Percentiles rank a stretch among this genome's conserved stretches.
Conservation (phyloP, 2,888 invertebrate species). For the Alloscopus bannaensis region DNA sequence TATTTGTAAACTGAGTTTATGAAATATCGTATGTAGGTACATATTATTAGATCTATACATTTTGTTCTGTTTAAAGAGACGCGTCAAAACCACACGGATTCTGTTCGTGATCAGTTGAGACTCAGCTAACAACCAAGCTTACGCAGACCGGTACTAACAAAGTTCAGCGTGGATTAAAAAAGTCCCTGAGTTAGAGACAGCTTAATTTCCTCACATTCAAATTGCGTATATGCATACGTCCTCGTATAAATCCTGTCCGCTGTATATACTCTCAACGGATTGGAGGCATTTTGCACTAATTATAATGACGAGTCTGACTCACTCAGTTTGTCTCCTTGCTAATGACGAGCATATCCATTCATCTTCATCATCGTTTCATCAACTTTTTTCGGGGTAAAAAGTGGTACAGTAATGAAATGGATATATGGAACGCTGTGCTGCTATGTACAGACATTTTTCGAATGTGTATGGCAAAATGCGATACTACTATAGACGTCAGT, state of each 20-base stretch:
- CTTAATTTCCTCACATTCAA: neutral
- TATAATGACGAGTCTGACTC: constrained; percentile 57
- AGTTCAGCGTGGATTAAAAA: constrained; percentile 54
- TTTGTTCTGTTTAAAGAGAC: no score
- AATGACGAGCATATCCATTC: constrained; percentile 52
- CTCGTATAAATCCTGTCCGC: neutral
- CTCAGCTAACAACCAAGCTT: no score
- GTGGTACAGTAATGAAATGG: constrained; percentile 6
- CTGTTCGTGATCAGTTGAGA: constrained; percentile 3
- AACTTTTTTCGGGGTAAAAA: constrained; percentile 37
- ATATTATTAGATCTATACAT: no score
- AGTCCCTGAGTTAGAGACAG: constrained; percentile 12
- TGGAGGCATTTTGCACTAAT: constrained; percentile 56
- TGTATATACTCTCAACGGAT: constrained; percentile 25
- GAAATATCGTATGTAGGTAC: no score
- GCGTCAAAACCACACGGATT: no score
- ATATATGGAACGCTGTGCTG: no score
- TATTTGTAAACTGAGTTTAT: no score
- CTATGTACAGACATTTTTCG: no score
- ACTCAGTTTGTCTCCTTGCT: constrained; percentile 49
- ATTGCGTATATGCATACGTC: neutral
- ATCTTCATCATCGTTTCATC: constrained; percentile 47
- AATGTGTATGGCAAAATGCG: no score
- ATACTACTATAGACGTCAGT: no score
- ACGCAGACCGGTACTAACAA: constrained; percentile 28